phyloP scores from a whole-genome alignment of 1,140 invertebrate species.

The Hycleus phaleratus region DNA sequence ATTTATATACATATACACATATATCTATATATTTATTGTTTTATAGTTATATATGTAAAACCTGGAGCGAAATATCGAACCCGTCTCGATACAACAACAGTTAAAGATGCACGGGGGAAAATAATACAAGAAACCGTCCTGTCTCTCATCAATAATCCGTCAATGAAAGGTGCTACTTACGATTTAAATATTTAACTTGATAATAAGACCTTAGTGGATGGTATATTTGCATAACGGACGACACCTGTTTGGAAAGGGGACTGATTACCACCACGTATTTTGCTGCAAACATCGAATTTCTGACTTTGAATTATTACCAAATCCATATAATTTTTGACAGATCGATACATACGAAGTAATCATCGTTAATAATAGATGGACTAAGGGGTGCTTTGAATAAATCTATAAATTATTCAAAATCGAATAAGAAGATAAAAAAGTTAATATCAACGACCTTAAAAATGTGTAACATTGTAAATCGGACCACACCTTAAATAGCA shows the following conservation, averaged over 20 bases:
- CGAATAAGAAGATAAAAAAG: too few relatives aligned
- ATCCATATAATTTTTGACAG: neutral
- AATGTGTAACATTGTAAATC: too few relatives aligned
- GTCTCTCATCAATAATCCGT: constrained; percentile 26
- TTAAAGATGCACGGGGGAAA: neutral
- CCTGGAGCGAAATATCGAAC: neutral
- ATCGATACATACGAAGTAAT: neutral
- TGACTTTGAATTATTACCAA: neutral
- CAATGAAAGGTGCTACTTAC: constrained; percentile 32
- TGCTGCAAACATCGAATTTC: neutral
- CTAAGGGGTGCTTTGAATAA: too few relatives aligned
- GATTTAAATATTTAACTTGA: constrained; percentile 32
- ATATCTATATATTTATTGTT: too few relatives aligned
- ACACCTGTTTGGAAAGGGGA: constrained; percentile 20
- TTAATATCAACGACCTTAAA: too few relatives aligned
- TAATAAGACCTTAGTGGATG: constrained; percentile 24
- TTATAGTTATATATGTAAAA: constrained; percentile 1
- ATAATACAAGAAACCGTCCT: constrained; percentile 5
- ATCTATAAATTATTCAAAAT: too few relatives aligned
- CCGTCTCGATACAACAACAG: too few relatives aligned
- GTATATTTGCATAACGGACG: constrained; percentile 28
- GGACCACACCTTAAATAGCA: too few relatives aligned
- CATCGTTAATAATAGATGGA: neutral
- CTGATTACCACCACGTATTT: too few relatives aligned
- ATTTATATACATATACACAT: too few relatives aligned